These are phyloP conservation scores for Platyrinchus mystaceus DNA, from an alignment of 2,797 vertebrate species.

Conservation along the genomic window DNA sequence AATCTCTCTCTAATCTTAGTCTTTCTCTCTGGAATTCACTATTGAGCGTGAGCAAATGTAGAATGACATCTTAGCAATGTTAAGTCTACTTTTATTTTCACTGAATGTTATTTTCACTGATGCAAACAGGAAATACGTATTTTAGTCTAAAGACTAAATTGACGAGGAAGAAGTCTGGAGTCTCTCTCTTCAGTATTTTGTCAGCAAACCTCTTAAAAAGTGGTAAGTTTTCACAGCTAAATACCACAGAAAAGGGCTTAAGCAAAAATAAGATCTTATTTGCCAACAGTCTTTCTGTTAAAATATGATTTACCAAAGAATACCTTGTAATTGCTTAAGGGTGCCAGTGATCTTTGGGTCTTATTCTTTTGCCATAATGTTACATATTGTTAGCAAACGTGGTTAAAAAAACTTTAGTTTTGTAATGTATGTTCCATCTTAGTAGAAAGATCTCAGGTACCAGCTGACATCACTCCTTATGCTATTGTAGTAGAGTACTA, in stretches of 20 bases:
- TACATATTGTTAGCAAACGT: not conserved
- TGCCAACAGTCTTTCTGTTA: not conserved
- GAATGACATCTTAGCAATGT: not conserved
- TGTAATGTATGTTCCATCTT: not conserved
- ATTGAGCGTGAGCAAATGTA: not conserved
- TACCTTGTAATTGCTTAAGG: not conserved
- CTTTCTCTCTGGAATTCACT: not conserved
- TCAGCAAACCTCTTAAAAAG: not conserved
- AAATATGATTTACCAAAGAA: not conserved
- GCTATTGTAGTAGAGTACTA: not conserved
- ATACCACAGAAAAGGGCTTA: not conserved
- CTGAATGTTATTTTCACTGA: not conserved
- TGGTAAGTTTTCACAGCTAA: not conserved
- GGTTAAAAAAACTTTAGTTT: not conserved
- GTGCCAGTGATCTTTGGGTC: not conserved
- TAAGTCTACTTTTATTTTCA: not conserved
- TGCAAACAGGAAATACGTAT: not conserved
- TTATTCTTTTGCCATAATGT: not conserved
- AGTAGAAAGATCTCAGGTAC: not conserved
- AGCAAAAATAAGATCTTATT: not conserved
- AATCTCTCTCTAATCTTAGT: not conserved
- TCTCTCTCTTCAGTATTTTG: not conserved
- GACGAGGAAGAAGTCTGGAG: not conserved
- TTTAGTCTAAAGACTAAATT: not conserved
- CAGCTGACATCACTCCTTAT: not conserved